Base-by-base conservation (phyloP, 2,797 vertebrate genomes). In the Scomberomorus guttatus region DNA sequence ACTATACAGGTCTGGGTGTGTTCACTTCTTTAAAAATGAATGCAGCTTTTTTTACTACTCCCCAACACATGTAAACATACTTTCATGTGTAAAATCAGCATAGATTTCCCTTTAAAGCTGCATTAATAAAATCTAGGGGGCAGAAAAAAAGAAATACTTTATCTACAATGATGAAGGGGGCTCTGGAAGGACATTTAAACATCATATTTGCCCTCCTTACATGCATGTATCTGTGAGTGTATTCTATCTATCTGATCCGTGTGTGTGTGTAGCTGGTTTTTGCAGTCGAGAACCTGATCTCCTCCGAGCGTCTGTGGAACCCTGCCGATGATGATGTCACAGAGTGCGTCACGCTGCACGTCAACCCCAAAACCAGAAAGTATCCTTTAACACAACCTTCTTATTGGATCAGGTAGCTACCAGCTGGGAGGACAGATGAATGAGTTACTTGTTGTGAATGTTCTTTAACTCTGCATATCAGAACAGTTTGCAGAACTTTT, bases 281-380 rank as follows among this genome's bases (percentile, higher is more conserved):
- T 93, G 95, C 96, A n/a, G 88, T 97, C 86, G 97, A 98, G 79
- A 97, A 96, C 74, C 93, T 95, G 60, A 85, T 98, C 81, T 95
- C 88, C 78, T 96, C 94, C 25, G 97, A 96, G 71, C 90, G 92
- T 34, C 87, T 98, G 12, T 99, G 98, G 98, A 94, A 61, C 71
- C 88, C 91, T 44, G 62, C 90, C 25, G 97, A 97, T 0, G 96
- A 97, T 4, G 97, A 99, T 2, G 64, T 96, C 76, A 95, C 95
- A 0, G 98, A 99, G 51, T 93, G 96, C 67, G 94, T 96, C 66
- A 92, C 94, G 0, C 94, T 99, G 89, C 97, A 98, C 8, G 83
- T 99, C 90, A 99, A 97, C 89, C 96, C 96, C 84, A 93, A 95
- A 92, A 97, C 97, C 46, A 97, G 95, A 69, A 99, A 98, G 98